Evolutionary conservation across 2,113 vertebrate species (phyloP).

Genomic region (Sylvietta virens): DNA sequence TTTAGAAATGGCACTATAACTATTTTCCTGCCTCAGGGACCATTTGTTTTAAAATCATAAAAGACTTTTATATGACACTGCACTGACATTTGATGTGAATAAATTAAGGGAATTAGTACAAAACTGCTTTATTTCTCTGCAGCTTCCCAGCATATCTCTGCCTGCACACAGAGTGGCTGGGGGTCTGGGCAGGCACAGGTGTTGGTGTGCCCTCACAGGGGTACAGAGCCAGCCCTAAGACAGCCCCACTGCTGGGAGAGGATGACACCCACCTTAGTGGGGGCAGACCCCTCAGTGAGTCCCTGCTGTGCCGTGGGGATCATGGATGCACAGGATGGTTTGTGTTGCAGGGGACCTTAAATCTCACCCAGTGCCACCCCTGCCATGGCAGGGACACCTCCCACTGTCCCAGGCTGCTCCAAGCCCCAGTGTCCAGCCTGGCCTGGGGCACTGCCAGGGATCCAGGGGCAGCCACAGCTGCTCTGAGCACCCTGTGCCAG

Average conservation of each 20-base stretch:
- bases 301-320: background rate
- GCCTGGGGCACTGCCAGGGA: background rate
- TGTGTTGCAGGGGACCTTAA: background rate
- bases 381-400: background rate
- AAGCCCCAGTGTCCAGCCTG: background rate
- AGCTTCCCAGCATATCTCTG: background rate
- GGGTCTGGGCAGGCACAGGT: background rate
- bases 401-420: background rate
- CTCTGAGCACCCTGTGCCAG: background rate
- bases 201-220: fast-evolving
- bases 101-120: slow-evolving; percentile 69
- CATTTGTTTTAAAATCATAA: slow-evolving; percentile 77
- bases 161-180: background rate
- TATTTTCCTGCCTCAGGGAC: slow-evolving; percentile 67
- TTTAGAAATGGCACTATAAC: slow-evolving; percentile 69
- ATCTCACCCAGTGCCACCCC: background rate
- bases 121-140: slow-evolving; percentile 20
- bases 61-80: slow-evolving; percentile 65
- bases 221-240: background rate
- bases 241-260: background rate
- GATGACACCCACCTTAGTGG: fast-evolving
- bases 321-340: background rate
- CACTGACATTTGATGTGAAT: slow-evolving; percentile 73
- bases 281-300: fast-evolving
- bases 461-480: background rate